phyloP scores from a whole-genome alignment of 2,113 vertebrate species.

The Sander vitreus region DNA sequence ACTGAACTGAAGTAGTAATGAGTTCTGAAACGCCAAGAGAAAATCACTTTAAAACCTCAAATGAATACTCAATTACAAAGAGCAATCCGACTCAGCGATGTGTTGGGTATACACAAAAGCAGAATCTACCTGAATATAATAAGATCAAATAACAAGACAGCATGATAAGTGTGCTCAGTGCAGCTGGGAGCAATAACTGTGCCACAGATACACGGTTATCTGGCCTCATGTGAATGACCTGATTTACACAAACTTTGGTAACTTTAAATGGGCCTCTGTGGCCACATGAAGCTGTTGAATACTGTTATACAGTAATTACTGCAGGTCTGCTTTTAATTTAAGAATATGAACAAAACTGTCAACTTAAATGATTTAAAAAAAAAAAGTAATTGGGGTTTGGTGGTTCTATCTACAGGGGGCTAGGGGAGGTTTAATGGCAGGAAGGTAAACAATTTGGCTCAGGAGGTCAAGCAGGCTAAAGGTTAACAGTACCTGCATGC shows the following conservation, averaged over 20 bases:
- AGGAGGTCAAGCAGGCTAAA: slow-evolving; percentile 35
- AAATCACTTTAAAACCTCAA: slow-evolving; percentile 3
- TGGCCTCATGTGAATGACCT: slow-evolving; percentile 34
- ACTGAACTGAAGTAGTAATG: slow-evolving; percentile 7
- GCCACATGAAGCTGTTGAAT: slow-evolving; percentile 2
- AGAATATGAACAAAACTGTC: not conserved
- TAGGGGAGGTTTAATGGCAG: slow-evolving; percentile 2
- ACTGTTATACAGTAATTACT: slow-evolving; percentile 7
- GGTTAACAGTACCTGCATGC: slow-evolving; percentile 93
- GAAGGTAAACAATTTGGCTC: slow-evolving; percentile 7
- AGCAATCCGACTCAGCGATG: not conserved
- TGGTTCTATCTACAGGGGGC: slow-evolving; percentile 33
- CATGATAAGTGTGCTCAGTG: slow-evolving; percentile 12
- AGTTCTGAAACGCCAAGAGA: not conserved
- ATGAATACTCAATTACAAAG: slow-evolving; percentile 1
- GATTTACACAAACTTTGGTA: slow-evolving; percentile 21
- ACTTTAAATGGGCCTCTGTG: not conserved
- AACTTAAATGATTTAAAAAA: not conserved
- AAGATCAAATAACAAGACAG: slow-evolving; percentile 2
- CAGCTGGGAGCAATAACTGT: slow-evolving; percentile 21
- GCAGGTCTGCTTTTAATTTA: not conserved
- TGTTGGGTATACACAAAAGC: not conserved
- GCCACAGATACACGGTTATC: slow-evolving; percentile 26
- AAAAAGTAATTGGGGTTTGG: slow-evolving; percentile 6
- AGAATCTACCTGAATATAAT: not conserved